Conservation (phyloP, 1,140 invertebrate genomes). For the Neotoxoptera formosana region DNA sequence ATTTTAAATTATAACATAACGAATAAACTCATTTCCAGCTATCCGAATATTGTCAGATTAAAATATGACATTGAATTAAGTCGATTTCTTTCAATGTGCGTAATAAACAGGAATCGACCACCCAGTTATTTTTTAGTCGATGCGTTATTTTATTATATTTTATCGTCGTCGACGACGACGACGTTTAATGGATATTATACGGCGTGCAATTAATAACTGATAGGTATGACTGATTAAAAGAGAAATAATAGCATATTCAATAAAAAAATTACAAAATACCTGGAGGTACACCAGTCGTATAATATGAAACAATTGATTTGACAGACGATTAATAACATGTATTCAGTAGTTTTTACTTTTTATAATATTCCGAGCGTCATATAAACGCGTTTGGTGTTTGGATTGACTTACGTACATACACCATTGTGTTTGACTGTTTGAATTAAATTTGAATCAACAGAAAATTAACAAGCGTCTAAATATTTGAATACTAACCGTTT, state of each 20-base stretch:
- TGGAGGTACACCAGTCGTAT: not conserved
- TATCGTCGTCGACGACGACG: not conserved
- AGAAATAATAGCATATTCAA: not conserved
- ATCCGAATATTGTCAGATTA: not conserved
- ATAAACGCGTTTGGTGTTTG: not conserved
- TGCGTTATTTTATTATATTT: not conserved
- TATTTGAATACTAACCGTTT: not conserved
- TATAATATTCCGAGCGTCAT: not conserved
- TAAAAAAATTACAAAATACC: not conserved
- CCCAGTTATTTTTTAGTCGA: not conserved
- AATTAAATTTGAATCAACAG: slow-evolving; percentile 15
- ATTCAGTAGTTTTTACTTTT: not conserved
- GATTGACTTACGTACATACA: not conserved
- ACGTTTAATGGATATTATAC: not conserved
- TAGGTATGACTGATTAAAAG: not conserved
- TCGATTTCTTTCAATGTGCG: not conserved
- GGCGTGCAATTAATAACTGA: not conserved
- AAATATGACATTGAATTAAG: slow-evolving; percentile 9
- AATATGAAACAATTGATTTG: not conserved
- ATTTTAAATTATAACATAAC: too few relatives aligned
- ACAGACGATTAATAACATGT: not conserved
- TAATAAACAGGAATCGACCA: not conserved
- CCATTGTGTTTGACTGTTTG: not conserved
- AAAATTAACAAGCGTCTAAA: slow-evolving; percentile 19
- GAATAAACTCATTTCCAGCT: not conserved